Base-by-base conservation (phyloP, 2,113 vertebrate genomes). In the Microcebus murinus region DNA sequence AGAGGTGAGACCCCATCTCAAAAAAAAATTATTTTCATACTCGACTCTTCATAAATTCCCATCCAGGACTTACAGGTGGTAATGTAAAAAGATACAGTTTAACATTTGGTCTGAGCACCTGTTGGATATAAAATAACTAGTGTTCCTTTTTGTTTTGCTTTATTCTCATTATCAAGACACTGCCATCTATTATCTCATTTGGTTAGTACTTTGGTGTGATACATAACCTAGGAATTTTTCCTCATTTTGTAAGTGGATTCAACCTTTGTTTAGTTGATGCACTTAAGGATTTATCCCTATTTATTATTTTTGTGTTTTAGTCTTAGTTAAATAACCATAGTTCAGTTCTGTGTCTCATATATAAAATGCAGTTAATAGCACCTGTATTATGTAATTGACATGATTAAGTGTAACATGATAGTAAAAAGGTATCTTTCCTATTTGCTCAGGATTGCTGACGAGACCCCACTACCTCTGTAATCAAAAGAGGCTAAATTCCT, bases 261-360 rank as follows among this genome's bases (percentile, higher is more conserved):
- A 76, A 31, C 4, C 1, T 8, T 45, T 63, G 25, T 39, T 94
- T 63, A 86, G 31, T 59, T 74, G 34, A 73, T 83, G 48, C 31
- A 45, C 42, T 79, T 63, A 52, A 83, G 12, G 52, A 39, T 89
- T 76, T 94, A 45, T 82, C 6, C 36, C 9, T 21, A 17, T 67
- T 82, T 80, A 15, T 90, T 55, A 31, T 91, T 87, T 94, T 65
- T 93, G 18, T 90, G 23, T 82, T 96, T 83, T 70, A 83, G 48
- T 36, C 59, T 86, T 81, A 34, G 48, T 57, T 81, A 67, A 59
- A 23, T 70, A 80, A 61, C 36, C 48, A 81, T n/a, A 90, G 70
- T 80, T 85, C 34, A 67, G 25, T 82, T 95, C 50, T 83, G 36
- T 90, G n/a, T 86, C 20, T 79, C 31, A 36, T 71, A 39, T 76